phyloP scores from a whole-genome alignment of 2,888 invertebrate genomes.

The Danaus chrysippus region DNA sequence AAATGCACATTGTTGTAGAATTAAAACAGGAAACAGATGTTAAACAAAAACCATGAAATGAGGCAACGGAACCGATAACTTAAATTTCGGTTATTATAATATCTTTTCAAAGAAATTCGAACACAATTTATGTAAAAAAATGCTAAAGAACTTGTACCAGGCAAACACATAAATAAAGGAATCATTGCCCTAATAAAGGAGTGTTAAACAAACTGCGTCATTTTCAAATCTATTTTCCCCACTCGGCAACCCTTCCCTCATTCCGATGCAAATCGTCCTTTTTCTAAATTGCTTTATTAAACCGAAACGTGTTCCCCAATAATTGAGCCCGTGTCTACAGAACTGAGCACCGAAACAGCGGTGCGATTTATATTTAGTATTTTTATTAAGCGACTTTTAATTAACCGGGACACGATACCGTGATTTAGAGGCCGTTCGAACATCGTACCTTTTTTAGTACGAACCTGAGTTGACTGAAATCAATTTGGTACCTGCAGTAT shows the following conservation, averaged over 20 bases:
- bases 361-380: conserved; percentile 43
- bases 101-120: no score
- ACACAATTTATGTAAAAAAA: no score
- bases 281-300: conserved; percentile 75
- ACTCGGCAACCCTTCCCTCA: conserved; percentile 54
- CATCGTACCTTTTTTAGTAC: conserved; percentile 13
- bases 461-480: conserved; percentile 7
- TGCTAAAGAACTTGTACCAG: no score
- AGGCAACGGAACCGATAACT: no score
- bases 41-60: no score
- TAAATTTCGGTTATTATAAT: no score
- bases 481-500: not conserved
- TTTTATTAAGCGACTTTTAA: conserved; percentile 54
- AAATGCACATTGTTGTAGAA: no score
- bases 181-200: conserved; percentile 4
- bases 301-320: conserved; percentile 71
- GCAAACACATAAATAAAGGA: conserved; percentile 1
- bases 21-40: no score
- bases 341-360: conserved; percentile 21
- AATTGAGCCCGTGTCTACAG: conserved; percentile 34
- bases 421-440: conserved; percentile 36
- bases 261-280: conserved; percentile 67
- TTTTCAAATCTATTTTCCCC: conserved; percentile 6
- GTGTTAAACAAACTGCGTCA: conserved; percentile 6
- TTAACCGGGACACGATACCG: conserved; percentile 41